A percentile compares a stretch with the other conserved stretches of the same genome.
Conservation (phyloP, 2,113 vertebrate species). For the Engraulis encrasicolus region DNA sequence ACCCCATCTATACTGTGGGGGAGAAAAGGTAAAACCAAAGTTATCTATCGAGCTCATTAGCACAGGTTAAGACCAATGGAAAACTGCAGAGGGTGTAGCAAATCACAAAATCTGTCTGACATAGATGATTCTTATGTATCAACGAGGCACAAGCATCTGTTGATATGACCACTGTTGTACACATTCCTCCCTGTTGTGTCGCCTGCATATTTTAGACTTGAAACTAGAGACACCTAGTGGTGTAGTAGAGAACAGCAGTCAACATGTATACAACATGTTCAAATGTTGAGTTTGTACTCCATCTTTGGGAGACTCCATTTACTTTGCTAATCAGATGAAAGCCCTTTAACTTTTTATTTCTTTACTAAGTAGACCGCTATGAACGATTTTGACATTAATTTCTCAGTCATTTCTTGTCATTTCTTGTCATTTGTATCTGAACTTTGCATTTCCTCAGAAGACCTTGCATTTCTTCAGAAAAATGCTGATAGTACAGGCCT, state of each 20-base stretch:
- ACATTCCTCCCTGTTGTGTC: slow-evolving; percentile 2
- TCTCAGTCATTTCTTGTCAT: too few relatives aligned
- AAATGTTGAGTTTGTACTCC: not conserved
- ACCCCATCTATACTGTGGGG: not conserved
- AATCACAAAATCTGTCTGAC: slow-evolving; percentile 47
- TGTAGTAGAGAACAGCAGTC: slow-evolving; percentile 25
- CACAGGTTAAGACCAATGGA: not conserved
- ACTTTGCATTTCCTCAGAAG: not conserved
- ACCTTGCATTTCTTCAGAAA: too few relatives aligned
- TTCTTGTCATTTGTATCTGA: too few relatives aligned
- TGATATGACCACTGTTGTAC: slow-evolving; percentile 59
- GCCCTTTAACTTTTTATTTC: not conserved
- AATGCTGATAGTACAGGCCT: not conserved
- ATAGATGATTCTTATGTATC: slow-evolving; percentile 46
- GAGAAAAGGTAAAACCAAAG: not conserved
- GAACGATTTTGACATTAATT: not conserved
- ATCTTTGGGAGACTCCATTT: not conserved
- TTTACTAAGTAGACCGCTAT: not conserved
- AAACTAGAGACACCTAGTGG: slow-evolving; percentile 67
- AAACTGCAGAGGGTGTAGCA: not conserved
- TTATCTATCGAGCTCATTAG: not conserved
- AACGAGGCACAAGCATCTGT: slow-evolving; percentile 62
- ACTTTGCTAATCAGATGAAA: not conserved
- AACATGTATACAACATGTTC: not conserved
- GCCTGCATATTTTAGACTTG: slow-evolving; percentile 1